Conservation (phyloP, 2,797 vertebrate species). For the Lagodon rhomboides region DNA sequence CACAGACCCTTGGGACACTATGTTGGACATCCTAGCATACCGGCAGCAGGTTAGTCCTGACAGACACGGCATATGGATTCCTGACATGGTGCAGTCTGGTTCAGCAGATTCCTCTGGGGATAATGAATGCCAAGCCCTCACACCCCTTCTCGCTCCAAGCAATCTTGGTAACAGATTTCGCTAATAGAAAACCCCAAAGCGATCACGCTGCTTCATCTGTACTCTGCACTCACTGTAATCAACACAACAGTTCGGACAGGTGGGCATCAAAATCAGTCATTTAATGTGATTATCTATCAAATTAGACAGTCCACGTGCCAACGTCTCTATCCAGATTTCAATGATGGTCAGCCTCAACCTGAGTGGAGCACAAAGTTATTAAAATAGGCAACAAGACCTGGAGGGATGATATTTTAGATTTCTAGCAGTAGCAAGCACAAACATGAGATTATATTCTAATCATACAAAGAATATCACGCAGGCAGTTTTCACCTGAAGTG, state of each 20-base stretch:
- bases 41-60: conserved; percentile 34
- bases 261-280: conserved; percentile 6
- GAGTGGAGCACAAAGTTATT: conserved; percentile 12
- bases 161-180: conserved; percentile 32
- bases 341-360: conserved; percentile 15
- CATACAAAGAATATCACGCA: no score
- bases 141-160: not conserved
- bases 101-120: conserved; percentile 61
- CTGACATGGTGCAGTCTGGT: conserved; percentile 65
- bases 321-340: not conserved
- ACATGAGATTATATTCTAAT: conserved; percentile 13
- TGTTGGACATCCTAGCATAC: conserved; percentile 21
- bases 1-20: not conserved
- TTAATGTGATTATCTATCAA: not conserved
- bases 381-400: conserved; percentile 28
- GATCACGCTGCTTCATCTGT: conserved; percentile 36
- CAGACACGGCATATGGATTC: conserved; percentile 63
- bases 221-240: conserved; percentile 27
- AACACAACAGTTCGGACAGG: conserved; percentile 21
- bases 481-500: conserved; percentile 3
- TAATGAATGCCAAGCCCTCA: conserved; percentile 53
- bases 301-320: not conserved
- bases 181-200: conserved; percentile 46
- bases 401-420: conserved; percentile 9
- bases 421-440: conserved; percentile 1